phyloP scores from a whole-genome alignment of 2,113 vertebrate genomes.

The Panthera uncia region DNA sequence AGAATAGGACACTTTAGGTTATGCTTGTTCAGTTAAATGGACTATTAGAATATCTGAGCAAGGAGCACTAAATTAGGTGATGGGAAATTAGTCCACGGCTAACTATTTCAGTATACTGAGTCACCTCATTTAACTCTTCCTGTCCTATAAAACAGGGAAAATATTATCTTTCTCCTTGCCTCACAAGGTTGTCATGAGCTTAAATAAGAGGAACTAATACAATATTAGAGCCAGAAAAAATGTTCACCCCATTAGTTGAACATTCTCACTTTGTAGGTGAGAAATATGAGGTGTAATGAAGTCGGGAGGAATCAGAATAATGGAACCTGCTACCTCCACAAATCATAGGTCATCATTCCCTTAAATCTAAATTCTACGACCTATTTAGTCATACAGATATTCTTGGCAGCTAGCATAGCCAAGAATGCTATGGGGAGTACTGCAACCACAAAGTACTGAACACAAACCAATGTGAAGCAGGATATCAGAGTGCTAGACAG shows the following conservation, averaged over 20 bases:
- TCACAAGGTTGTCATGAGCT: not conserved
- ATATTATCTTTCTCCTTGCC: not conserved
- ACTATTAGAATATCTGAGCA: conserved; percentile 17
- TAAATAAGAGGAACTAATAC: not conserved
- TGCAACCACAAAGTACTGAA: not conserved
- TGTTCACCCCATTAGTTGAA: not conserved
- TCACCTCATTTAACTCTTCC: not conserved
- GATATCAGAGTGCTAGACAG: not conserved
- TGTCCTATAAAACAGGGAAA: not conserved
- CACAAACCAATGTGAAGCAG: not conserved
- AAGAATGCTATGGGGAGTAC: not conserved
- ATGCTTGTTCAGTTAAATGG: conserved; percentile 3
- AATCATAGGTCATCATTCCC: not conserved
- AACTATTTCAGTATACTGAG: conserved; percentile 22
- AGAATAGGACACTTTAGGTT: not conserved
- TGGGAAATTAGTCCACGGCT: not conserved
- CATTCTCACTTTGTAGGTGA: conserved; percentile 1
- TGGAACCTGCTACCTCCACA: not conserved
- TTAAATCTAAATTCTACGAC: not conserved
- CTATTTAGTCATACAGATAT: not conserved
- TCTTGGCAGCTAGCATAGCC: not conserved
- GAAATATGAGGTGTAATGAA: conserved; percentile 6
- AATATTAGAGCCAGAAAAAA: conserved; percentile 36
- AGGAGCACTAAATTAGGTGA: not conserved
- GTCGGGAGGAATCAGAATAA: not conserved